These are phyloP conservation scores for Drosophila kuntzei DNA, from an alignment of 2,888 invertebrate genomes.

Conservation along the genomic window DNA sequence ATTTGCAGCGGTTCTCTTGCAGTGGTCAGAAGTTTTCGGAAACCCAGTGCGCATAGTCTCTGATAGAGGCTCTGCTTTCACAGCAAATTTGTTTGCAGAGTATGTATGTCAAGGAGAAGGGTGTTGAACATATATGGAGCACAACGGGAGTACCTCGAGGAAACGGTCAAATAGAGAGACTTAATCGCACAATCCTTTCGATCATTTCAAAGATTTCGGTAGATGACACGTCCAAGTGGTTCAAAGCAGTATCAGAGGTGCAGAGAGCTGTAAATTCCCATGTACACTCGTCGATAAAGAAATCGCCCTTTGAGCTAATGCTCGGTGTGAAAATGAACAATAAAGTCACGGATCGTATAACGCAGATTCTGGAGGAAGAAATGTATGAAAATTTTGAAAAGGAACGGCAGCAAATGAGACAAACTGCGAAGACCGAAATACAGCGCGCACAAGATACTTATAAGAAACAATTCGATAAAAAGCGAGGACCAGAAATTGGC, in stretches of 20 bases:
- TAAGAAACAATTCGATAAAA: too few species aligned
- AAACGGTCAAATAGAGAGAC: not conserved
- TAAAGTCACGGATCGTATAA: not conserved
- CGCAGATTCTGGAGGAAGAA: not conserved
- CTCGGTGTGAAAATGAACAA: not conserved
- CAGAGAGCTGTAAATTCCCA: not conserved
- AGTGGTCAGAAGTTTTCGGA: constrained; percentile 1
- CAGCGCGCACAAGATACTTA: too few species aligned
- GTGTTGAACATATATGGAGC: not conserved
- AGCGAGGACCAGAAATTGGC: too few species aligned
- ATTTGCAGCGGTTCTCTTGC: not conserved
- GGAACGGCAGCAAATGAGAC: not conserved
- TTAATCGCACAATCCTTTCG: not conserved
- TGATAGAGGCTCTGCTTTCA: not conserved
- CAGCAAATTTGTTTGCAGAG: not conserved
- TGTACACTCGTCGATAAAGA: not conserved
- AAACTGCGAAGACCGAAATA: not conserved
- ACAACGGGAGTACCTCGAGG: not conserved
- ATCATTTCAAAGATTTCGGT: not conserved
- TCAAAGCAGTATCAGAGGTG: not conserved
- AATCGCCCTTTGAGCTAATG: not conserved
- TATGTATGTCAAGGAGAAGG: not conserved
- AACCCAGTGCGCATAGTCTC: not conserved
- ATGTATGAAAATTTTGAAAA: not conserved
- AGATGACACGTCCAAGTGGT: not conserved